phyloP scores from a whole-genome alignment of 1,140 invertebrate species.

The Triops longicaudatus region DNA sequence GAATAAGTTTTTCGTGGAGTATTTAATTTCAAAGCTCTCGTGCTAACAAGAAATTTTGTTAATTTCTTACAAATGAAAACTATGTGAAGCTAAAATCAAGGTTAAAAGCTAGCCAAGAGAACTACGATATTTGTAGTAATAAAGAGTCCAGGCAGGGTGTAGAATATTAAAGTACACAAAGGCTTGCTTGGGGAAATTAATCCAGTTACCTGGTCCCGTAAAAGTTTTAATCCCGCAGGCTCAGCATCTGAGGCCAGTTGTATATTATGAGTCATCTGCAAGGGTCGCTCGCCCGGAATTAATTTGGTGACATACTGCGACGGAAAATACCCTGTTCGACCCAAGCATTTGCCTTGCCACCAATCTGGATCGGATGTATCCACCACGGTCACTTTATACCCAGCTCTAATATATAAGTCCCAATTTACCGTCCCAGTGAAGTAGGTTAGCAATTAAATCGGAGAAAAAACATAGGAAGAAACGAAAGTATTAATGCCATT shows the following conservation, averaged over 20 bases:
- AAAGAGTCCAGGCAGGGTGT: no score
- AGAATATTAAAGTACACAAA: no score
- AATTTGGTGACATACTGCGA: slow-evolving; percentile 87
- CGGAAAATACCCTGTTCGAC: slow-evolving; percentile 84
- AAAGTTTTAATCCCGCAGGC: slow-evolving; percentile 49
- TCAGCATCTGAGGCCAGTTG: slow-evolving; percentile 51
- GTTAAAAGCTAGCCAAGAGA: no score
- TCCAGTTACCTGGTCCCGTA: slow-evolving; percentile 56
- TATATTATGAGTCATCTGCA: slow-evolving; percentile 68
- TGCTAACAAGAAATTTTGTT: no score
- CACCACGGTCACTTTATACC: slow-evolving; percentile 88
- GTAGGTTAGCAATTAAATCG: neutral
- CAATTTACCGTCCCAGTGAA: neutral
- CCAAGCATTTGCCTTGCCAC: slow-evolving; percentile 93
- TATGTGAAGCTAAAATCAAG: no score
- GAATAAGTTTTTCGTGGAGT: no score
- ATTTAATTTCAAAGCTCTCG: no score
- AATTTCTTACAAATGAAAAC: no score
- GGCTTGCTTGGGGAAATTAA: neutral
- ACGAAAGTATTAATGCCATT: neutral
- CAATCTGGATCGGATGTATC: slow-evolving; percentile 90
- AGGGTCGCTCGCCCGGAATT: slow-evolving; percentile 75
- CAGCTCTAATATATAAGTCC: slow-evolving; percentile 52
- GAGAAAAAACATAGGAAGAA: neutral
- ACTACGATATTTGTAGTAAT: no score